phyloP scores from a whole-genome alignment of 2,888 invertebrate species.

The Platerodrilus igneus region DNA sequence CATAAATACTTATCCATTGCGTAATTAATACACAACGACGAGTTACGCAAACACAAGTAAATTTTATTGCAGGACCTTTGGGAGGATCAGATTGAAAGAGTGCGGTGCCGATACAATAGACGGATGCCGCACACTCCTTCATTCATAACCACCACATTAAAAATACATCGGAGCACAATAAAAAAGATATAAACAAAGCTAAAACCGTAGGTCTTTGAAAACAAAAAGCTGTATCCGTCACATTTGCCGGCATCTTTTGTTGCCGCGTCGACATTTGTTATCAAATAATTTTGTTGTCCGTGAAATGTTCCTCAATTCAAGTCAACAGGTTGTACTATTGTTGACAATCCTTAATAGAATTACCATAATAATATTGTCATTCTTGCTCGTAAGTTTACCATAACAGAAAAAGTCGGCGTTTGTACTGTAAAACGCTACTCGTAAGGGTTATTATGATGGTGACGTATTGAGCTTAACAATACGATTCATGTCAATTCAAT shows the following conservation, averaged over 20 bases:
- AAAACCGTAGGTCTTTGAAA: constrained; percentile 36
- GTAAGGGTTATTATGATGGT: constrained; percentile 42
- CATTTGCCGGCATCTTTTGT: constrained; percentile 41
- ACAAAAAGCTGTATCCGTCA: constrained; percentile 39
- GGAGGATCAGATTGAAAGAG: too few relatives aligned
- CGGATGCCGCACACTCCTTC: too few relatives aligned
- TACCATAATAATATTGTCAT: constrained; percentile 51
- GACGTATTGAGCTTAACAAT: constrained; percentile 42
- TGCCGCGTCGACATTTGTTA: constrained; percentile 44
- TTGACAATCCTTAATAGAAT: constrained; percentile 48
- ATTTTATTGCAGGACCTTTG: too few relatives aligned
- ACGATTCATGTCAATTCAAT: constrained; percentile 44
- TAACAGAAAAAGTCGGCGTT: constrained; percentile 42
- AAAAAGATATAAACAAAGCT: constrained; percentile 36
- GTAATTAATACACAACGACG: background rate
- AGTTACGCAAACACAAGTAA: too few relatives aligned
- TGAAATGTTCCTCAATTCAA: constrained; percentile 45
- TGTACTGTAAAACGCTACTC: constrained; percentile 34
- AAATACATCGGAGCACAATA: constrained; percentile 34
- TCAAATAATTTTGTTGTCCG: constrained; percentile 49
- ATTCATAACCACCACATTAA: constrained; percentile 39
- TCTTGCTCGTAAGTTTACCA: constrained; percentile 48
- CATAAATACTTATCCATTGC: background rate
- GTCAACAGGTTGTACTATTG: constrained; percentile 49
- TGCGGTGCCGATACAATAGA: too few relatives aligned